Conservation (phyloP, 2,113 vertebrate species). For the Castor canadensis region DNA sequence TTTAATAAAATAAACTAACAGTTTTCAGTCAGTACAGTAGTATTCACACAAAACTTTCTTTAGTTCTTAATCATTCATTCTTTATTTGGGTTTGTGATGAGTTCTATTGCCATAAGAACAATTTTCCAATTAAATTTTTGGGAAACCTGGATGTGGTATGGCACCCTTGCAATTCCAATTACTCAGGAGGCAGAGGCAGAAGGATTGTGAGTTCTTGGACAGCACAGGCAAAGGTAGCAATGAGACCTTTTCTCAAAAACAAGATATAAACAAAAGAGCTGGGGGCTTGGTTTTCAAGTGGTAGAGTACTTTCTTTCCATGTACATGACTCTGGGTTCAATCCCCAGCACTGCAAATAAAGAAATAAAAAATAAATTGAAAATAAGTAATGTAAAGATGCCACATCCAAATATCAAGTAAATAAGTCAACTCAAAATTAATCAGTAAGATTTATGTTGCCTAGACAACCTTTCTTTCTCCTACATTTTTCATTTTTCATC, state of each 20-base stretch:
- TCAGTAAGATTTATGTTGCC: neutral
- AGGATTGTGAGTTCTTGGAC: too few relatives aligned
- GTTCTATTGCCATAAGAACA: constrained; percentile 56
- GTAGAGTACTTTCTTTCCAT: too few relatives aligned
- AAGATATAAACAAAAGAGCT: too few relatives aligned
- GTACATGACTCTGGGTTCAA: too few relatives aligned
- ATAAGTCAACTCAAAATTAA: constrained; percentile 39
- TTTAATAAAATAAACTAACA: neutral
- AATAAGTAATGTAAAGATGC: constrained; percentile 22
- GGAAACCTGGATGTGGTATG: neutral
- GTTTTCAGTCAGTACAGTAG: neutral
- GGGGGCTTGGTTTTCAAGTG: too few relatives aligned
- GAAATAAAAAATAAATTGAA: too few relatives aligned
- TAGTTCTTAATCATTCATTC: neutral
- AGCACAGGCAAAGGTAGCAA: too few relatives aligned
- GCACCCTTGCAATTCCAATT: too few relatives aligned
- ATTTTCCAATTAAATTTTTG: constrained; percentile 49
- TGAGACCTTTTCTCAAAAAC: too few relatives aligned
- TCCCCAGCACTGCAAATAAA: too few relatives aligned
- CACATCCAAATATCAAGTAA: constrained; percentile 37
- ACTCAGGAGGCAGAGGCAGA: too few relatives aligned
- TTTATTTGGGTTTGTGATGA: neutral
- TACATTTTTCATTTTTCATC: neutral
- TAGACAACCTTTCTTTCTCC: neutral
- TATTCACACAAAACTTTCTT: constrained; percentile 15